These are phyloP conservation scores for Dunckerocampus dactyliophorus DNA, from an alignment of 2,113 vertebrate genomes.

Conservation along the genomic window DNA sequence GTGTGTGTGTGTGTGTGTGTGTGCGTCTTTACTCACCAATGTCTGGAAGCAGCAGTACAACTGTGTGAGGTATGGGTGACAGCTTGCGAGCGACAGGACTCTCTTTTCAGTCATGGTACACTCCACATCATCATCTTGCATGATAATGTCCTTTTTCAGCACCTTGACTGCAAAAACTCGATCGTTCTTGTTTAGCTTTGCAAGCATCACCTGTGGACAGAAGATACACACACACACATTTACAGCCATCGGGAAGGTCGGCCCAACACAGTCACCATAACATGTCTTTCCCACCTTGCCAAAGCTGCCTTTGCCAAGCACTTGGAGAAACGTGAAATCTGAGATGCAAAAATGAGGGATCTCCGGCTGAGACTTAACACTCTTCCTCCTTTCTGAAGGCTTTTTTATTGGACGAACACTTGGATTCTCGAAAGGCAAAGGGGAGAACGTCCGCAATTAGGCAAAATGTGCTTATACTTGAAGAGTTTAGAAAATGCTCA, in stretches of 20 bases:
- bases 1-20: neutral
- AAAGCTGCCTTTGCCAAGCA: constrained; percentile 96
- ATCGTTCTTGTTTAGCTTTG: constrained; percentile 79
- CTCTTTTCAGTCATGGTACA: constrained; percentile 97
- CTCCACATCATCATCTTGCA: constrained; percentile 96
- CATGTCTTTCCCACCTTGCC: constrained; percentile 82
- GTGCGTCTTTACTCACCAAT: constrained; percentile 70
- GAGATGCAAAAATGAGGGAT: constrained; percentile 73
- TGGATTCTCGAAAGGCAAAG: constrained; percentile 39
- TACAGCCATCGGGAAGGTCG: neutral
- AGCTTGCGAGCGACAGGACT: constrained; percentile 85
- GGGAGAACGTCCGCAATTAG: neutral
- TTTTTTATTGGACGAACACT: constrained; percentile 33
- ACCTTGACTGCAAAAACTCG: constrained; percentile 92
- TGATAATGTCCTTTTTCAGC: constrained; percentile 95
- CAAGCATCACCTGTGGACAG: constrained; percentile 87
- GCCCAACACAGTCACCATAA: neutral
- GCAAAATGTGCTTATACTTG: neutral
- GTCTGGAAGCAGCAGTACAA: constrained; percentile 98
- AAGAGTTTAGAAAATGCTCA: neutral
- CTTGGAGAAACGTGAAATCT: constrained; percentile 89
- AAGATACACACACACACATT: neutral
- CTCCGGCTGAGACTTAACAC: constrained; percentile 21
- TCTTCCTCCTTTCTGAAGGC: constrained; percentile 60
- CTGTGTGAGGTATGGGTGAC: constrained; percentile 95